Conservation (phyloP, 2,797 vertebrate genomes). For the Lagocephalus sceleratus region DNA sequence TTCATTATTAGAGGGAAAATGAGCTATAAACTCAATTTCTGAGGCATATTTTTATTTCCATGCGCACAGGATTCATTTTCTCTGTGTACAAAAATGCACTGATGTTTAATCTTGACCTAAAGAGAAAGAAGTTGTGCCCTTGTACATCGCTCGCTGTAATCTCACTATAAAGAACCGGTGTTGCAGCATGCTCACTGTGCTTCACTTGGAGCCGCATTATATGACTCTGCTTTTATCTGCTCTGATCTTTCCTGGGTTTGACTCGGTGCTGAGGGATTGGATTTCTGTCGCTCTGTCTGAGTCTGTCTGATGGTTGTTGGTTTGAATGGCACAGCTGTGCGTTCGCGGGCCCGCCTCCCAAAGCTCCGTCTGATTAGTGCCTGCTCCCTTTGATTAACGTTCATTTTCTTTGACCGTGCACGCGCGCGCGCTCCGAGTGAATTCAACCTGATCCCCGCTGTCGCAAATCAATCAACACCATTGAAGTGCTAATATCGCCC, state of each 20-base stretch:
- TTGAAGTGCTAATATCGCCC: conserved; percentile 61
- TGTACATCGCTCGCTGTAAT: not conserved
- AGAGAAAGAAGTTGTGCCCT: not conserved
- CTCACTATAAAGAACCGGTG: not conserved
- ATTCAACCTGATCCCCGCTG: conserved; percentile 31
- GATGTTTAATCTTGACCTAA: not conserved
- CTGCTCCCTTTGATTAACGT: conserved; percentile 66
- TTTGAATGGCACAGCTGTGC: conserved; percentile 64
- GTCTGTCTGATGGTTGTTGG: conserved; percentile 30
- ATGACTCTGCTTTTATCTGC: not conserved
- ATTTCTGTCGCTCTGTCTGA: conserved; percentile 45
- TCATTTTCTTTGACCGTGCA: conserved; percentile 37
- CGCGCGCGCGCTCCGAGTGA: conserved; percentile 20
- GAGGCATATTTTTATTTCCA: too few relatives aligned
- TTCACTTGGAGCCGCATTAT: conserved; percentile 16
- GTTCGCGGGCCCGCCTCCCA: conserved; percentile 41
- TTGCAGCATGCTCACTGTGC: conserved; percentile 7
- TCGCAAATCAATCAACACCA: conserved; percentile 67
- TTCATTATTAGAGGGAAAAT: too few relatives aligned
- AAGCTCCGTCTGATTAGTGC: conserved; percentile 63
- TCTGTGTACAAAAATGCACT: too few relatives aligned
- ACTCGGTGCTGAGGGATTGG: conserved; percentile 27
- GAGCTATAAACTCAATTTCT: too few relatives aligned
- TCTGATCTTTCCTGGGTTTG: conserved; percentile 13
- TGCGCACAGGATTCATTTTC: too few relatives aligned